Conservation (phyloP, 2,888 invertebrate genomes). For the Xestia xanthographa region DNA sequence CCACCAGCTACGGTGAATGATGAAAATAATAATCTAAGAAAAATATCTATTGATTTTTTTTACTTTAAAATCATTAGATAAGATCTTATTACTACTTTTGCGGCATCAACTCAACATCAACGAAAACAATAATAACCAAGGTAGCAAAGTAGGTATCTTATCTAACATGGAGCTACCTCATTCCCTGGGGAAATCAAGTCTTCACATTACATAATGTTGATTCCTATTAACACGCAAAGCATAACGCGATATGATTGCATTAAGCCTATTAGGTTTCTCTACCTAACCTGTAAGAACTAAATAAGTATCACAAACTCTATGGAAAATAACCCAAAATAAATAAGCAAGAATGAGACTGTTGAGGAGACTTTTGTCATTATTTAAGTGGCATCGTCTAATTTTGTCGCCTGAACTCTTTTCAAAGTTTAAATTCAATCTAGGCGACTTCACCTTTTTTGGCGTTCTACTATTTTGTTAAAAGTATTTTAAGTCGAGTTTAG, state of each 20-base stretch:
- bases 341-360: not conserved
- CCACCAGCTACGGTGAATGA: not conserved
- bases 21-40: not conserved
- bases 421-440: slow-evolving; percentile 42
- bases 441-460: slow-evolving; percentile 1
- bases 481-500: slow-evolving; percentile 5
- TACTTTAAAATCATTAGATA: not conserved
- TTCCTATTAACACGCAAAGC: slow-evolving; percentile 42
- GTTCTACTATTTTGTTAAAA: slow-evolving; percentile 1
- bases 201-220: slow-evolving; percentile 42
- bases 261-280: slow-evolving; percentile 10
- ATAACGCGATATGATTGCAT: slow-evolving; percentile 20
- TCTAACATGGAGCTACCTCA: slow-evolving; percentile 5
- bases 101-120: too few species aligned
- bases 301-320: not conserved
- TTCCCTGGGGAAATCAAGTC: slow-evolving; percentile 42
- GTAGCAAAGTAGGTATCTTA: not conserved
- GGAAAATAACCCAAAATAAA: not conserved
- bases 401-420: slow-evolving; percentile 11
- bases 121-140: not conserved
- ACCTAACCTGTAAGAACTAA: not conserved
- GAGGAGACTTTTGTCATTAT: not conserved
- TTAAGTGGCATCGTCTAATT: slow-evolving; percentile 10
- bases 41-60: not conserved
- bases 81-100: not conserved